These are phyloP conservation scores for Hydropsyche betteni DNA, from an alignment of 2,888 invertebrate genomes.

Conservation along the genomic window DNA sequence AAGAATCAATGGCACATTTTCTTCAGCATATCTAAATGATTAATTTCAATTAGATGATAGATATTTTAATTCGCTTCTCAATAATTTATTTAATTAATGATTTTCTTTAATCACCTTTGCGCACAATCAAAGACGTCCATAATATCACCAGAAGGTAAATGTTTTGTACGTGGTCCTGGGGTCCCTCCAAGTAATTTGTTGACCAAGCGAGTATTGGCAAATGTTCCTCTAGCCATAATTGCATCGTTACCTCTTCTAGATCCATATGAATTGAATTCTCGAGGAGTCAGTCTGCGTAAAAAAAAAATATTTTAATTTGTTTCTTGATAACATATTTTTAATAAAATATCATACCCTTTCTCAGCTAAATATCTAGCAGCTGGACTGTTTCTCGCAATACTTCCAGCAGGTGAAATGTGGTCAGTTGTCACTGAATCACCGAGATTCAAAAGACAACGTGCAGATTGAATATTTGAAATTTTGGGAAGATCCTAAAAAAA, in stretches of 20 bases:
- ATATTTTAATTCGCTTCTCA: background rate
- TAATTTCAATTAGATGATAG: background rate
- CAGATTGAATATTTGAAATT: constrained; percentile 71
- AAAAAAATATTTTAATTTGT: background rate
- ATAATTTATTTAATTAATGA: too few species aligned
- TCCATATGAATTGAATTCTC: constrained; percentile 98
- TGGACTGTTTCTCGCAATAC: constrained; percentile 93
- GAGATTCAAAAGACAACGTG: constrained; percentile 84
- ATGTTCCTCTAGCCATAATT: constrained; percentile 96
- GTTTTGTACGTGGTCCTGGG: constrained; percentile 86
- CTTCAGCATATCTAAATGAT: constrained; percentile 71
- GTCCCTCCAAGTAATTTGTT: constrained; percentile 81
- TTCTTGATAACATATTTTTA: background rate
- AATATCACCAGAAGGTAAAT: constrained; percentile 87
- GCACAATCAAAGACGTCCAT: constrained; percentile 97
- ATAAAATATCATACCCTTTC: constrained; percentile 69
- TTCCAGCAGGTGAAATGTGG: constrained; percentile 98
- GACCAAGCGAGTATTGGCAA: constrained; percentile 95
- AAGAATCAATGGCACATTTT: constrained; percentile 80
- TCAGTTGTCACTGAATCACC: constrained; percentile 99
- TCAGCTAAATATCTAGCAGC: constrained; percentile 84
- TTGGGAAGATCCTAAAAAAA: constrained; percentile 68
- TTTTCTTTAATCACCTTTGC: constrained; percentile 67
- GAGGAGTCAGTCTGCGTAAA: constrained; percentile 72
- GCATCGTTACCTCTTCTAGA: constrained; percentile 97